phyloP scores from a whole-genome alignment of 2,113 vertebrate species.

The Saimiri boliviensis region DNA sequence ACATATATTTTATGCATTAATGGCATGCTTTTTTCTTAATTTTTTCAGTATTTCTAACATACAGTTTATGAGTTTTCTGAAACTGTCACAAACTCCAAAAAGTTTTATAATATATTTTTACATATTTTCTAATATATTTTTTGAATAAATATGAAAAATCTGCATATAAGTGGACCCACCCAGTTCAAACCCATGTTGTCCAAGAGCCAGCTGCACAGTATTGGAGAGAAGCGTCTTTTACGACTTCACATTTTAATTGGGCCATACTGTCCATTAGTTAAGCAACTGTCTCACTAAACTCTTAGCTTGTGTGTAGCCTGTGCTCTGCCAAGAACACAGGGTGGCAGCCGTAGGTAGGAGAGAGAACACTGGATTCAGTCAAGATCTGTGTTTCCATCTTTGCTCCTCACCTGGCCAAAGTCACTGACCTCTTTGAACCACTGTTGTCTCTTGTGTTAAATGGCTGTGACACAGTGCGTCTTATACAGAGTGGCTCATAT shows the following conservation, averaged over 20 bases:
- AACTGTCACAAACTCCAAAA: not conserved
- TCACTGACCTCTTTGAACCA: not conserved
- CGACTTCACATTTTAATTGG: not conserved
- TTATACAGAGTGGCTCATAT: accelerated
- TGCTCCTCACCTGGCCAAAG: not conserved
- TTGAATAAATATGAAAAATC: not conserved
- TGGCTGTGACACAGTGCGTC: not conserved
- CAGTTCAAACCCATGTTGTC: not conserved
- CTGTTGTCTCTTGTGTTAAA: not conserved
- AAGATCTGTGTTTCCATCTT: not conserved
- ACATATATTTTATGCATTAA: not conserved
- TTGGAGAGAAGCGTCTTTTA: not conserved
- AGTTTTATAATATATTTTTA: not conserved
- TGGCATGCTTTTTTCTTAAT: not conserved
- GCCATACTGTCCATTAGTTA: not conserved
- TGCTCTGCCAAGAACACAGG: not conserved
- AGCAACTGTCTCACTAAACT: not conserved
- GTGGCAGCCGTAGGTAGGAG: not conserved
- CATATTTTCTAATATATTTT: not conserved
- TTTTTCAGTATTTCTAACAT: not conserved
- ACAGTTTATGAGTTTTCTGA: not conserved
- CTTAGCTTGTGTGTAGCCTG: not conserved
- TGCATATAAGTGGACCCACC: not conserved
- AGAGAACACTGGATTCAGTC: not conserved
- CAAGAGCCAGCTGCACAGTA: not conserved